Evolutionary conservation across 2,113 vertebrate species (phyloP).

Genomic region (Coregonus clupeaformis): DNA sequence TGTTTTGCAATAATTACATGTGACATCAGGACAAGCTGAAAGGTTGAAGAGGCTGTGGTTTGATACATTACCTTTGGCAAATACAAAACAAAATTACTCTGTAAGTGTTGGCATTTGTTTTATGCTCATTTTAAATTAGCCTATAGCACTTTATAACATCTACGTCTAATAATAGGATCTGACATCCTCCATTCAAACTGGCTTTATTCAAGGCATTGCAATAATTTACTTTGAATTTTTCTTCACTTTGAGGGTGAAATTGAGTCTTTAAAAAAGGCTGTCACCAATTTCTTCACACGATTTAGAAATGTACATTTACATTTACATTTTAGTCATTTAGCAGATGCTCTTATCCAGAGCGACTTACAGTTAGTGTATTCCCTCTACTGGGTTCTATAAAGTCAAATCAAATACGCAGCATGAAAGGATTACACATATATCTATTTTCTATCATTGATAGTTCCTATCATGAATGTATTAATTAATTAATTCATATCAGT

Average conservation of each 20-base stretch:
- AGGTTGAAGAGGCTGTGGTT: background rate
- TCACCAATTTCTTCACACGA: too few species aligned
- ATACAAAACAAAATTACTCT: background rate
- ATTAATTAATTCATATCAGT: background rate
- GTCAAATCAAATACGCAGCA: background rate
- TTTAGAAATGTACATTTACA: too few species aligned
- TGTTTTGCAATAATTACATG: background rate
- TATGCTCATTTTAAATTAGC: background rate
- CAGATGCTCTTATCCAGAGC: too few species aligned
- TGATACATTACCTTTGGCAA: background rate
- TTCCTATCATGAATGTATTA: too few species aligned
- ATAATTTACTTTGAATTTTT: background rate
- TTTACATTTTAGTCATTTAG: too few species aligned
- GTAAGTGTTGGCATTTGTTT: background rate
- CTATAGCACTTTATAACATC: background rate
- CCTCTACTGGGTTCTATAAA: too few species aligned
- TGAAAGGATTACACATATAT: background rate
- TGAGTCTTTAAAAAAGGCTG: too few species aligned
- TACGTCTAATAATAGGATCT: background rate
- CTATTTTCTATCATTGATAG: background rate
- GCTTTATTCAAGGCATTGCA: background rate
- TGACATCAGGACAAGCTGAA: background rate
- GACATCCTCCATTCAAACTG: background rate
- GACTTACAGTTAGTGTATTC: too few species aligned
- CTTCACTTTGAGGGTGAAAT: background rate